Base-by-base conservation (phyloP, 2,888 invertebrate species). In the Sepioteuthis lessoniana region DNA sequence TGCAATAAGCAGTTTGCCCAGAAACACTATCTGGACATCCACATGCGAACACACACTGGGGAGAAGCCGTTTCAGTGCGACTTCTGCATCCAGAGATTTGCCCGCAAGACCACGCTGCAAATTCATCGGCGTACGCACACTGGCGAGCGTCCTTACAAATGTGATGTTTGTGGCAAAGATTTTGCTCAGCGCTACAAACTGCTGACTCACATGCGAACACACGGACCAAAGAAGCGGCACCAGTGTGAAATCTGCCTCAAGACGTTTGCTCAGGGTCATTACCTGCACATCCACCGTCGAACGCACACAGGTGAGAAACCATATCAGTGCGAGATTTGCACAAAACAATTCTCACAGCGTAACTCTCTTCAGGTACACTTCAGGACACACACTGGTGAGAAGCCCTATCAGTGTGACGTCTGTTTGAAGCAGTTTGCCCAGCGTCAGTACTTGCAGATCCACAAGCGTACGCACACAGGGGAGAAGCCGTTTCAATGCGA, bases 51-150 rank as follows among this genome's bases (percentile, higher is more conserved):
- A 31, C 93, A 93, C 37, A 93, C 55, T 35, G 93, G 93, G 38
- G 60, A 60, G 55, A 93, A 93, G 50, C 93, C 93, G 55, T 93
- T 60, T 60, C 50, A 93, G 35, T 93, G 93, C 35, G 93, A 93
- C 31, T 93, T 60, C 93, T 93, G 93, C 19, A 60, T 60, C 38
- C 50, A 93, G 55, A 60, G 35, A 21, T 93, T 93, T 31, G 60
- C 93, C 38, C 55, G 60, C 38, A 93, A 60, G 21, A 60, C 55
- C 37, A 93, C 50, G 31, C 55, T 93, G 55, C 46, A 50, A 35
- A 50, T 50, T 4, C 93, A 93, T 60, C 55, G 50, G 16, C 46
- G 93, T 21, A 93, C 55, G n/a, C 93, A 93, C 93, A 93, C 93
- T 37, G 93, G 93, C 0, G 93, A 92, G 92, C 42, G 47, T 42